These are phyloP conservation scores for Corydoras sp. DNA, from an alignment of 2,113 vertebrate genomes.

Conservation along the genomic window DNA sequence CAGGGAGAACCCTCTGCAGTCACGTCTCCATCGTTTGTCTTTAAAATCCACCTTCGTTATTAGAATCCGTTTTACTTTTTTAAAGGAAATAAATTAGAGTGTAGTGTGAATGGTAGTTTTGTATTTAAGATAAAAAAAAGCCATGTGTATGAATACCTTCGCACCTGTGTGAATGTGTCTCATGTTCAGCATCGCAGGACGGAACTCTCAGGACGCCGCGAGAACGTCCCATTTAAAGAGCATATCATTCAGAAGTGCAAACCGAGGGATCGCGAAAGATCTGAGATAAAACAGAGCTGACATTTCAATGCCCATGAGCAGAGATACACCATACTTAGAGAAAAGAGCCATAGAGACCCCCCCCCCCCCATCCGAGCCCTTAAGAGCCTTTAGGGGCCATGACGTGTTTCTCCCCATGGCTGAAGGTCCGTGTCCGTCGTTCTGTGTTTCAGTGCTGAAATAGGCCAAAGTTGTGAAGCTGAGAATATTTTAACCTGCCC, in stretches of 20 bases:
- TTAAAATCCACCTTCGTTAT: conserved; percentile 26
- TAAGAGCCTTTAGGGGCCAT: conserved; percentile 44
- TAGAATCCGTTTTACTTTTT: conserved; percentile 31
- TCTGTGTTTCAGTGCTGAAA: conserved; percentile 28
- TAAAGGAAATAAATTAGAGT: conserved; percentile 30
- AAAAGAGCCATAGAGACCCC: conserved; percentile 2
- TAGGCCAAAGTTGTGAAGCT: conserved; percentile 37
- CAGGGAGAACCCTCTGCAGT: background rate
- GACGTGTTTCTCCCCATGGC: conserved; percentile 32
- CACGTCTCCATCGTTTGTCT: background rate
- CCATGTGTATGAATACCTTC: conserved; percentile 36
- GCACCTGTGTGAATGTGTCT: conserved; percentile 10
- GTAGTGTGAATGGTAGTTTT: conserved; percentile 43
- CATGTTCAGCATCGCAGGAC: conserved; percentile 53
- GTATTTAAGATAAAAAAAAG: conserved; percentile 27
- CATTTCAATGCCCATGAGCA: conserved; percentile 17
- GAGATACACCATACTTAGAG: background rate
- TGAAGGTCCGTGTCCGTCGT: conserved; percentile 43
- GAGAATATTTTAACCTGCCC: conserved; percentile 36
- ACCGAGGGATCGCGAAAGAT: conserved; percentile 1
- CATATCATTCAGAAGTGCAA: conserved; percentile 34
- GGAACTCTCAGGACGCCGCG: conserved; percentile 64
- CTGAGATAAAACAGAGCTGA: conserved; percentile 11
- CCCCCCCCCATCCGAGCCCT: conserved; percentile 33
- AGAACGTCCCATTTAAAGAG: conserved; percentile 48